Conservation (phyloP, 2,888 invertebrate species). For the Phyto melanocephala region DNA sequence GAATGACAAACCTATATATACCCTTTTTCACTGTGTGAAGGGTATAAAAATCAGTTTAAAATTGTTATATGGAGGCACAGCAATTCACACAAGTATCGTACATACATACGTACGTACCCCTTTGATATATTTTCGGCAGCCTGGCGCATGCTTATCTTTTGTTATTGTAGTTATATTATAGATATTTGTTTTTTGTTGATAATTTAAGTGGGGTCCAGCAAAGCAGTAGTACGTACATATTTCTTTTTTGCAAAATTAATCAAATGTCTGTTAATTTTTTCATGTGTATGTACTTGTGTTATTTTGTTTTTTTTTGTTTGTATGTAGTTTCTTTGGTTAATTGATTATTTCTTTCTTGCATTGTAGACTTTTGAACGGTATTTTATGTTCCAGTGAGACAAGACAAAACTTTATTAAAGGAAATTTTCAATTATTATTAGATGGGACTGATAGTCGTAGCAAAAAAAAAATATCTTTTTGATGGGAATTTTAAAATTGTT, state of each 20-base stretch:
- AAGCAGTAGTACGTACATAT: background rate
- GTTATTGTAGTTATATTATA: background rate
- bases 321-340: slow-evolving; percentile 5
- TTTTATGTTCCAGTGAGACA: background rate
- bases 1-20: too few relatives aligned
- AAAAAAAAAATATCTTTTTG: background rate
- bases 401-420: slow-evolving; percentile 11
- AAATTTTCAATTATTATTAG: slow-evolving; percentile 20
- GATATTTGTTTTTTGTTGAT: background rate
- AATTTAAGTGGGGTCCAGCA: slow-evolving; percentile 58
- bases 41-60: slow-evolving; percentile 30
- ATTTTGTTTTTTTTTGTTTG: slow-evolving; percentile 38
- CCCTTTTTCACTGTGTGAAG: too few relatives aligned
- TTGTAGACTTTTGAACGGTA: slow-evolving; percentile 17
- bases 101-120: too few relatives aligned
- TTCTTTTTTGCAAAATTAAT: slow-evolving; percentile 61
- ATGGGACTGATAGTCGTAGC: background rate
- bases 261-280: slow-evolving; percentile 54
- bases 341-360: too few relatives aligned
- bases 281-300: slow-evolving; percentile 43
- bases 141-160: slow-evolving; percentile 54
- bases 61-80: slow-evolving; percentile 21
- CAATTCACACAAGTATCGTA: slow-evolving; percentile 53
- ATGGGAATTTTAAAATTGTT: too few relatives aligned
- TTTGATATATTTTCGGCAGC: slow-evolving; percentile 61